Conservation (phyloP, 2,113 vertebrate species). For the Petroica traversi region DNA sequence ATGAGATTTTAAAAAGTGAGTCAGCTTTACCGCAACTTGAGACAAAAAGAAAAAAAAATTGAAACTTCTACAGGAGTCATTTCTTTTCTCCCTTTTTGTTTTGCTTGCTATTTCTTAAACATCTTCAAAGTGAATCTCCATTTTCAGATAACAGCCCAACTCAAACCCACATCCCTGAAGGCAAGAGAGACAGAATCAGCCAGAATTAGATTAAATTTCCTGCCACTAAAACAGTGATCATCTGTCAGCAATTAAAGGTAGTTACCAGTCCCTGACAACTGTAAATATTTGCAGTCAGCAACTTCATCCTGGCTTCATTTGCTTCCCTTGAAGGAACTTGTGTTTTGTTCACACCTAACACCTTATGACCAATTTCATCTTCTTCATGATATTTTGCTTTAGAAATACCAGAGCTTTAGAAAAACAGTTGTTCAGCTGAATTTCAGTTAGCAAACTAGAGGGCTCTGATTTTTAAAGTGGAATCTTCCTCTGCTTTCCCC, state of each 20-base stretch:
- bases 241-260: not conserved
- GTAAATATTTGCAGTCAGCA: not conserved
- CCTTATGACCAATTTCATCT: not conserved
- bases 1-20: not conserved
- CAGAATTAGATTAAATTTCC: not conserved
- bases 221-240: not conserved
- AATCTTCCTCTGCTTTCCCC: not conserved
- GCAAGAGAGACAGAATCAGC: not conserved
- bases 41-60: not conserved
- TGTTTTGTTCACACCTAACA: not conserved
- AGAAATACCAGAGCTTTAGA: not conserved
- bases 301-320: not conserved
- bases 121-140: not conserved
- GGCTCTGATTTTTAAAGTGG: not conserved
- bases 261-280: not conserved
- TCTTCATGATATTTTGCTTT: not conserved
- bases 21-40: not conserved
- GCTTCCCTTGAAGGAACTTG: not conserved
- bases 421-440: not conserved
- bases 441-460: not conserved
- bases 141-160: not conserved
- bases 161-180: not conserved
- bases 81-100: not conserved
- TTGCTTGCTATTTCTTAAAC: not conserved
- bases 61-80: not conserved